Conservation (phyloP, 2,797 vertebrate genomes). For the Acanthurus tractus region DNA sequence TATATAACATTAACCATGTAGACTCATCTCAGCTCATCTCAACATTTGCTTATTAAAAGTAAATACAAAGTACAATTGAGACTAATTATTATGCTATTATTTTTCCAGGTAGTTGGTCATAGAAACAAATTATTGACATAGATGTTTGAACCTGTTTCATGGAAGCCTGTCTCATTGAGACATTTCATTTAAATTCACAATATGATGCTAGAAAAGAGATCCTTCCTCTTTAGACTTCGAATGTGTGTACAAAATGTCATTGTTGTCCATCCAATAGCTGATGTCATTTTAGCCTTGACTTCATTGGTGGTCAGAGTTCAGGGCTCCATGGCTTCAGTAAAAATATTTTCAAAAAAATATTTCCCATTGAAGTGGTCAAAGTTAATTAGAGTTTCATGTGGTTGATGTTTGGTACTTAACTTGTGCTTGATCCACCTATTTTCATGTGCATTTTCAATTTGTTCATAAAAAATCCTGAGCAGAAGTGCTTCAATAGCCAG, state of each 20-base stretch:
- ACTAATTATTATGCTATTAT: background rate
- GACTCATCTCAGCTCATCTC: background rate
- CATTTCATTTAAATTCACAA: background rate
- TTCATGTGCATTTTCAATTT: background rate
- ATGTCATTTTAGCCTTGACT: too few relatives aligned
- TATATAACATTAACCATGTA: too few relatives aligned
- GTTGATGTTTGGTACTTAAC: too few relatives aligned
- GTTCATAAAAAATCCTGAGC: background rate
- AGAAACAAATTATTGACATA: background rate
- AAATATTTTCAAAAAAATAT: too few relatives aligned
- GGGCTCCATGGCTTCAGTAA: too few relatives aligned
- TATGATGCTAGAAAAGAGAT: background rate
- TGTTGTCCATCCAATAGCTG: background rate
- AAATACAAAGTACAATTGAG: background rate
- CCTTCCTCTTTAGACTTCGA: background rate
- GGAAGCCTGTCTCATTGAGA: too few relatives aligned
- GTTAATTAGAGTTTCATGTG: too few relatives aligned
- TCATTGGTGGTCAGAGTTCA: too few relatives aligned
- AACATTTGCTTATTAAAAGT: background rate
- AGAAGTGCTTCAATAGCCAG: slow-evolving; percentile 1
- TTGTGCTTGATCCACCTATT: background rate
- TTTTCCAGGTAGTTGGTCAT: background rate
- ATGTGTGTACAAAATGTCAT: background rate
- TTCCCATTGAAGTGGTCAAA: too few relatives aligned
- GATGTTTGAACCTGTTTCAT: background rate